Evolutionary conservation across 2,888 invertebrate genomes (phyloP).

Genomic region (Tipula unca): DNA sequence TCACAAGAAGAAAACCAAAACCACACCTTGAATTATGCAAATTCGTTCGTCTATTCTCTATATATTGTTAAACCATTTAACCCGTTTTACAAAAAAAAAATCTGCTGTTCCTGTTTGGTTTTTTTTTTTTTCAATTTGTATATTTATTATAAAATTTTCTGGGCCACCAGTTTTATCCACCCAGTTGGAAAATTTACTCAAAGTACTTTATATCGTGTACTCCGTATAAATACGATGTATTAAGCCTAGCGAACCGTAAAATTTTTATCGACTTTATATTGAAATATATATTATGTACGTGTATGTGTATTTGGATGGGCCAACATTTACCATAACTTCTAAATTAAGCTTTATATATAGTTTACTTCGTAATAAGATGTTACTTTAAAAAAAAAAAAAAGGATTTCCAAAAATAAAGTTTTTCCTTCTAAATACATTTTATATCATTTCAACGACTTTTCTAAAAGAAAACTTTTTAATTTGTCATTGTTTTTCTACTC

Average conservation of each 20-base stretch:
- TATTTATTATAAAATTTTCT: not conserved
- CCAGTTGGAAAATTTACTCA: not conserved
- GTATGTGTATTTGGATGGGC: not conserved
- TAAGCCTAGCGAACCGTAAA: not conserved
- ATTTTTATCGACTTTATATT: not conserved
- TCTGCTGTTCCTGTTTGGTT: not conserved
- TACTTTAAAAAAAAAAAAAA: not conserved
- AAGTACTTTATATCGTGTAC: not conserved
- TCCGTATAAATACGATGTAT: not conserved
- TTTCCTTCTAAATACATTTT: not conserved
- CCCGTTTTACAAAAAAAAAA: not conserved
- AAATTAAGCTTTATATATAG: not conserved
- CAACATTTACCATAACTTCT: not conserved
- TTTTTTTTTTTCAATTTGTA: not conserved
- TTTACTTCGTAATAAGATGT: too few species aligned
- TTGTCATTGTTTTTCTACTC: not conserved
- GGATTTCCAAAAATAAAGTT: not conserved
- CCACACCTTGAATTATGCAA: conserved; percentile 14
- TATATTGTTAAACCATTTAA: not conserved
- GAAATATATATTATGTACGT: too few species aligned
- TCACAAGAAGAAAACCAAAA: not conserved
- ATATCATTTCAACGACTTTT: not conserved
- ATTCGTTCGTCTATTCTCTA: not conserved
- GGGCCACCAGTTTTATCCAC: not conserved
- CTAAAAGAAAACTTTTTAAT: not conserved